A percentile compares a stretch with the other conserved stretches of the same genome.
Conservation (phyloP, 2,888 invertebrate species). For the Acholoe squamosa region DNA sequence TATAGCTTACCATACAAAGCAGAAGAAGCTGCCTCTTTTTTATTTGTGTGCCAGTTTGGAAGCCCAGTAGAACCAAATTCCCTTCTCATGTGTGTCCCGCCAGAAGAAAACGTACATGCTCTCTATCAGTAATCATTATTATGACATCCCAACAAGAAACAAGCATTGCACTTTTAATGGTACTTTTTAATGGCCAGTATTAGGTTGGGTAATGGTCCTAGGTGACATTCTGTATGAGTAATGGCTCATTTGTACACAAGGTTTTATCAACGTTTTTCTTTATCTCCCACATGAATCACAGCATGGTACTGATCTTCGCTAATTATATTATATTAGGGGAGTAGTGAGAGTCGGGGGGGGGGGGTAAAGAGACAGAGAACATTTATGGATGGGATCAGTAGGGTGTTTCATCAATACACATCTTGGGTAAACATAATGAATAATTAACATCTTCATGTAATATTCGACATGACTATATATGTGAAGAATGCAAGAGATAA, state of each 20-base stretch:
- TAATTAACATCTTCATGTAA: too few species aligned
- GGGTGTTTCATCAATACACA: too few species aligned
- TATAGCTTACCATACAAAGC: too few species aligned
- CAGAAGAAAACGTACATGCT: too few species aligned
- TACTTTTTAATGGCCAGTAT: constrained; percentile 9
- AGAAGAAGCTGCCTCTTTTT: too few species aligned
- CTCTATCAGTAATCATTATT: background rate
- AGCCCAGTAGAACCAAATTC: too few species aligned
- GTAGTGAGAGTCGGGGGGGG: background rate
- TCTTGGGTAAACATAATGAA: too few species aligned
- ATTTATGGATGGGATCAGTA: too few species aligned
- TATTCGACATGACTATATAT: too few species aligned
- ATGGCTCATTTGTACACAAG: constrained; percentile 19
- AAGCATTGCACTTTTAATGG: background rate
- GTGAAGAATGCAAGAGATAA: too few species aligned
- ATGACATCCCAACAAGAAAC: background rate
- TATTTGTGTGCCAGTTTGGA: too few species aligned
- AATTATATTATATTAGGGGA: background rate
- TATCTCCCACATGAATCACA: background rate
- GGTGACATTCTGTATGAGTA: constrained; percentile 18
- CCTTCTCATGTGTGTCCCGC: too few species aligned
- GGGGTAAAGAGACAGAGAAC: background rate
- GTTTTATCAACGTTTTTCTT: background rate
- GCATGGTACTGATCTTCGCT: background rate
- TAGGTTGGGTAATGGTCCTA: constrained; percentile 13